Percentiles rank a stretch among this genome's conserved stretches.
Conservation (phyloP, 1,140 invertebrate species). For the Drosophila navojoa region DNA sequence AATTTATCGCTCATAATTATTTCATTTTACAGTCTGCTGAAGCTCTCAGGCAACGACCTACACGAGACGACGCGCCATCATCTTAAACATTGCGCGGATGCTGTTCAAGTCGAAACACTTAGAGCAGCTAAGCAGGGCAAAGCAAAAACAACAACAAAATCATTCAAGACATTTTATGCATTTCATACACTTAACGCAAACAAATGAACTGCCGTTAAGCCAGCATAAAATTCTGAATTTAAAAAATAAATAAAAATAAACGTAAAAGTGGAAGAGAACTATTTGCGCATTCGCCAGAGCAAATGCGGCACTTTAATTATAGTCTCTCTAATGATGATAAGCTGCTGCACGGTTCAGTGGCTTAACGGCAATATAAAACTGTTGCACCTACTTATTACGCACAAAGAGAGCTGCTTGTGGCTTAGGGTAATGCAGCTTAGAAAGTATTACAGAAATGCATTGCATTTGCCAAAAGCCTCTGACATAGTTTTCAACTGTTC, state of each 20-base stretch:
- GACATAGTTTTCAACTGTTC: conserved; percentile 66
- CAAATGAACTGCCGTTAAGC: no score
- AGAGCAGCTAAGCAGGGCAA: conserved; percentile 10
- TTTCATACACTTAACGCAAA: neutral
- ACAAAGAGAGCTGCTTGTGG: conserved; percentile 18
- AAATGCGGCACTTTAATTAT: neutral
- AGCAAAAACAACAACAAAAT: neutral
- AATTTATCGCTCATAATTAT: conserved; percentile 80
- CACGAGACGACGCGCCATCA: conserved; percentile 6
- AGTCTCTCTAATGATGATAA: neutral
- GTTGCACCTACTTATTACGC: conserved; percentile 12
- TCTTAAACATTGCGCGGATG: conserved; percentile 28
- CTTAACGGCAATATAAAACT: neutral
- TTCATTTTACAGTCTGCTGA: conserved; percentile 81
- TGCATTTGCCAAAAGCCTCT: conserved; percentile 40
- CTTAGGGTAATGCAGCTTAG: conserved; percentile 64
- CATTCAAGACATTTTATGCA: neutral
- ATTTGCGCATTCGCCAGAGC: no score
- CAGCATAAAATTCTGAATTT: no score
- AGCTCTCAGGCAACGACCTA: conserved; percentile 75
- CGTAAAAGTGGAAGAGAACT: no score
- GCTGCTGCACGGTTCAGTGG: neutral
- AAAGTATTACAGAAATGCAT: conserved; percentile 76
- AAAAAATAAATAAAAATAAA: neutral
- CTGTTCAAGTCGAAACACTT: conserved; percentile 27